Percentiles rank a stretch among this genome's conserved stretches.
phyloP scores from a whole-genome alignment of 2,113 vertebrate species.

The Brachyistius frenatus region DNA sequence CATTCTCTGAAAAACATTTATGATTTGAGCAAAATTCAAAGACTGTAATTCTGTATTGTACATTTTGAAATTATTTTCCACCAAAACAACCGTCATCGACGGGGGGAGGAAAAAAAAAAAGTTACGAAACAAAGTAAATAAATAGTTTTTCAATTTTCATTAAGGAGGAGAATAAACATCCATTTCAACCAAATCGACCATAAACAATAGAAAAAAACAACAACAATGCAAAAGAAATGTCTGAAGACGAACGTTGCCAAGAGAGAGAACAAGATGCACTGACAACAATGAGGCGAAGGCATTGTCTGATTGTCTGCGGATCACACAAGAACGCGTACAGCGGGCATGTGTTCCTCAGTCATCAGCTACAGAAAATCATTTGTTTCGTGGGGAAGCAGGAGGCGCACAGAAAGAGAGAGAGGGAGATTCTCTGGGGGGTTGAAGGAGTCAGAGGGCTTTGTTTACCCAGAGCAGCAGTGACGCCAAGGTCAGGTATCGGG shows the following conservation, averaged over 20 bases:
- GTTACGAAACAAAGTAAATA: constrained; percentile 61
- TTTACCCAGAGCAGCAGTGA: constrained; percentile 38
- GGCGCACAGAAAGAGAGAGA: not conserved
- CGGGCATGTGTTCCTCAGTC: constrained; percentile 58
- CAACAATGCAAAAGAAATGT: constrained; percentile 62
- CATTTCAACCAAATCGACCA: constrained; percentile 67
- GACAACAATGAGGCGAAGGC: constrained; percentile 59
- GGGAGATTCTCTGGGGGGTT: constrained; percentile 41
- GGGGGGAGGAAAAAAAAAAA: constrained; percentile 15
- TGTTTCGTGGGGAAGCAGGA: constrained; percentile 38
- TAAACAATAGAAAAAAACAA: constrained; percentile 67
- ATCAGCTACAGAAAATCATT: constrained; percentile 63
- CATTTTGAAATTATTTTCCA: constrained; percentile 65
- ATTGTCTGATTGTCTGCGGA: constrained; percentile 78
- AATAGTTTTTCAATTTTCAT: constrained; percentile 65
- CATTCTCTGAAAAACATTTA: constrained; percentile 50
- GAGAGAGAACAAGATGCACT: constrained; percentile 67
- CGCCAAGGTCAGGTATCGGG: constrained; percentile 51
- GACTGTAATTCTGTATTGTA: constrained; percentile 59
- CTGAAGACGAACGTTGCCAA: constrained; percentile 67
- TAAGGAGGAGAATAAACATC: constrained; percentile 66
- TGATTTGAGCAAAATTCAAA: constrained; percentile 64
- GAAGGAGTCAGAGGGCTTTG: constrained; percentile 66
- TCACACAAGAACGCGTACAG: constrained; percentile 47
- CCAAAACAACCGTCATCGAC: constrained; percentile 53